phyloP scores from a whole-genome alignment of 1,140 invertebrate genomes.

The Phymorhynchus buccinoides region DNA sequence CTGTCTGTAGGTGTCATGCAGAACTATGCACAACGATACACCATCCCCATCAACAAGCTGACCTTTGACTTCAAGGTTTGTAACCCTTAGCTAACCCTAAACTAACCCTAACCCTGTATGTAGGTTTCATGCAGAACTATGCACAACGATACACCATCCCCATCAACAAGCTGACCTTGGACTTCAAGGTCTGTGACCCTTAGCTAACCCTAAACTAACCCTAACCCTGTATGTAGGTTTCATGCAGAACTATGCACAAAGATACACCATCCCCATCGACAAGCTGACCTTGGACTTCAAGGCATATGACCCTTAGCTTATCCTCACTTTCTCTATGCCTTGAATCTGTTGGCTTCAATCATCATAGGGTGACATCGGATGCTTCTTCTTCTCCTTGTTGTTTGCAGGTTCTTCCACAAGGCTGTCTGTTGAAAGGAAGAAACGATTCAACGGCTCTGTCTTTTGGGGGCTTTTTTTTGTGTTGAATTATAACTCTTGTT shows the following conservation, averaged over 20 bases:
- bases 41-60: slow-evolving; percentile 74
- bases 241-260: slow-evolving; percentile 74
- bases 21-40: slow-evolving; percentile 74
- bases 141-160: slow-evolving; percentile 74
- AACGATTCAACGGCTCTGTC: no score
- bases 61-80: slow-evolving; percentile 73
- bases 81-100: neutral
- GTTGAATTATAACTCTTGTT: neutral
- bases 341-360: no score
- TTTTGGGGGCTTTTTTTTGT: no score
- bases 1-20: slow-evolving; percentile 75
- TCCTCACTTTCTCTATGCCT: no score
- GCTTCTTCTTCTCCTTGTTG: no score
- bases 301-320: slow-evolving; percentile 46
- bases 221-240: no score
- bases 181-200: slow-evolving; percentile 67
- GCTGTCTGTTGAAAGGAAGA: no score
- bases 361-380: no score
- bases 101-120: no score
- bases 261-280: slow-evolving; percentile 75
- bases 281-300: slow-evolving; percentile 73
- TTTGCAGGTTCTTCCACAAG: no score
- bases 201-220: no score
- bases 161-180: slow-evolving; percentile 73
- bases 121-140: slow-evolving; percentile 74